Conservation (phyloP, 2,797 vertebrate species). For the Trachurus trachurus region DNA sequence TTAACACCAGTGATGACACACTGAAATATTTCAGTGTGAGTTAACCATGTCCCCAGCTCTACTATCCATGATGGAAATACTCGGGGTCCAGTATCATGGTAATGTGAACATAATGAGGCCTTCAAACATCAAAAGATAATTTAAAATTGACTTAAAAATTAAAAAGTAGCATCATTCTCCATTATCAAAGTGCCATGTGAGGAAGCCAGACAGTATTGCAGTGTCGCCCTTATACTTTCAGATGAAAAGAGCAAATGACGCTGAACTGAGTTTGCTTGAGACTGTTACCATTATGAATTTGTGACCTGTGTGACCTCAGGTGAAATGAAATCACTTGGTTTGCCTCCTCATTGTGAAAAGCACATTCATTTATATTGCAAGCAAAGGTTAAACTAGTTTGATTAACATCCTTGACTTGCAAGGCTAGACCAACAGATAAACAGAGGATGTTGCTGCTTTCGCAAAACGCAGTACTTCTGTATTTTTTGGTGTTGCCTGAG, state of each 20-base stretch:
- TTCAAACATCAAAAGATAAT: not conserved
- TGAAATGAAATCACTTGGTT: constrained; percentile 17
- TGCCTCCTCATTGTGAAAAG: constrained; percentile 13
- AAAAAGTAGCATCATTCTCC: not conserved
- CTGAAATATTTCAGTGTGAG: not conserved
- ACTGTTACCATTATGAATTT: constrained; percentile 27
- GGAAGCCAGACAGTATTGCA: not conserved
- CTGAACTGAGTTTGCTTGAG: constrained; percentile 14
- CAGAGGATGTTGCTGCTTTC: constrained; percentile 34
- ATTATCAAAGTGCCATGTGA: not conserved
- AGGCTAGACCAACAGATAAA: constrained; percentile 40
- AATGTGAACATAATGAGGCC: not conserved
- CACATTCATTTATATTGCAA: constrained; percentile 27
- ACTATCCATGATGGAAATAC: not conserved
- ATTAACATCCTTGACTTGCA: constrained; percentile 12
- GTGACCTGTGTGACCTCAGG: constrained; percentile 8
- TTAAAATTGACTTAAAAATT: constrained; percentile 1
- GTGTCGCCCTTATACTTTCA: constrained; percentile 12
- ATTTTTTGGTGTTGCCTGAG: constrained; percentile 38
- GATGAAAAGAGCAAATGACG: constrained; percentile 20
- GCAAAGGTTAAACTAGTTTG: constrained; percentile 45
- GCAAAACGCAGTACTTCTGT: constrained; percentile 45
- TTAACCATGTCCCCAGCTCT: not conserved
- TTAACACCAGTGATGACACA: not conserved
- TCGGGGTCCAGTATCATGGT: not conserved